Percentiles rank a stretch among this genome's conserved stretches.
These are phyloP conservation scores for Pelmatolapia mariae DNA, from an alignment of 2,113 vertebrate genomes.

Conservation along the genomic window DNA sequence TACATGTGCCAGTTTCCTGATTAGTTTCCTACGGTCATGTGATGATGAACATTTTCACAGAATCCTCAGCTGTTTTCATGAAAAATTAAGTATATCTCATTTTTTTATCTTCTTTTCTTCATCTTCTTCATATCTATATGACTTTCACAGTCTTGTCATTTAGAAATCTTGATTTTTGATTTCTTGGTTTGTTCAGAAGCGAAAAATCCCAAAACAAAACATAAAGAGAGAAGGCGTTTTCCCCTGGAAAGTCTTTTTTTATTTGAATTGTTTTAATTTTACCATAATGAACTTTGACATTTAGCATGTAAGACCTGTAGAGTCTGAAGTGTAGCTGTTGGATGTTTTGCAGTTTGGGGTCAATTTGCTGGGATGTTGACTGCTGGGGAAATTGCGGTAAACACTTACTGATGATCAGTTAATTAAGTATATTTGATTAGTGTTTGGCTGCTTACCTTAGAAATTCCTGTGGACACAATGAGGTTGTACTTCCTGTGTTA, in stretches of 20 bases:
- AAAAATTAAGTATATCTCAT: fast-evolving
- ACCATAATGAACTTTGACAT: neutral
- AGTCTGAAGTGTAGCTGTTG: neutral
- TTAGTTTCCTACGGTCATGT: fast-evolving
- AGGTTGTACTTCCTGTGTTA: neutral
- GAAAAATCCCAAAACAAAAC: neutral
- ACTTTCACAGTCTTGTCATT: neutral
- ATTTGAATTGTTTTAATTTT: neutral
- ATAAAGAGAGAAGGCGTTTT: fast-evolving
- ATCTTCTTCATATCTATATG: fast-evolving
- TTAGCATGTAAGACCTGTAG: neutral
- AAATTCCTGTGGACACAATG: neutral
- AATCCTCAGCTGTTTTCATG: fast-evolving
- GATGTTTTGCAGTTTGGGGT: neutral
- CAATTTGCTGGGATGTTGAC: neutral
- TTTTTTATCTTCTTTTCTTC: fast-evolving
- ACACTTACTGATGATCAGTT: neutral
- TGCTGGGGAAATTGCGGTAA: fast-evolving
- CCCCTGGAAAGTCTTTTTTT: neutral
- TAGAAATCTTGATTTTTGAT: no score
- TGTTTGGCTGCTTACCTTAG: neutral
- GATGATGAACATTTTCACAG: neutral
- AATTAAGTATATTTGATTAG: neutral
- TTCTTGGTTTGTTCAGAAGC: neutral
- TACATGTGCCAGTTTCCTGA: fast-evolving